Evolutionary conservation across 2,888 invertebrate species (phyloP), one percentile per base, ranked within the genome.

Genomic region (Cheiracanthium punctorium): DNA sequence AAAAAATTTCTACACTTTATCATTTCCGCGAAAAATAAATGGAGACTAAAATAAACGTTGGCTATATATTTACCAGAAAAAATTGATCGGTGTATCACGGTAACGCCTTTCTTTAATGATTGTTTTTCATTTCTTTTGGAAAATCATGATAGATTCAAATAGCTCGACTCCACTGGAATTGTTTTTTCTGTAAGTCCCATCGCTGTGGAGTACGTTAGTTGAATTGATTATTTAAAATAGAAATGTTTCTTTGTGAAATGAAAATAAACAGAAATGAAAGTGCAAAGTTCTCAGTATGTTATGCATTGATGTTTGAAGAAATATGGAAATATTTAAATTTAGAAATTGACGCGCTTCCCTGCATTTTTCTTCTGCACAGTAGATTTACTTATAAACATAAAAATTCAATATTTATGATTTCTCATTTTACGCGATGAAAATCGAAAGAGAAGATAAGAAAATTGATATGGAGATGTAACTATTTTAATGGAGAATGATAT

Each of bases 131-230:
- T 67, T 48, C 30, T 76, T 67, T 76, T 41, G 24, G 28, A 30
- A 76, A n/a, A 41, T 67, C 41, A 67, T 76, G 76, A 76, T 76
- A 41, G 76, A 76, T 76, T 28, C 76, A 76, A 76, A 76, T 76
- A 67, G 30, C 29, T 14, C 17, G 37, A 41, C 76, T 76, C 41
- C 14, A 43, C 37, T 41, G 29, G 67, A 67, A 73, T 28, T 48
- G 28, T n/a, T 76, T 76, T 76, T 76, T 41, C 64, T 65, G 41
- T 76, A 67, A 76, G 37, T 76, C 41, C 28, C 48, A 48, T 48
- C 17, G 48, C 48, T 17, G 48, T 48, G 48, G 48, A 41, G 64
- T 32, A 64, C 64, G 74, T 76, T 64, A 76, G 41, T 37, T 65
- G 67, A 76, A 76, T 76, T 65, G 67, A 76, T 67, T 30, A 76